These are phyloP conservation scores for Pocillopora verrucosa DNA, from an alignment of 64 coral and sea anemone genomes.

Conservation along the genomic window DNA sequence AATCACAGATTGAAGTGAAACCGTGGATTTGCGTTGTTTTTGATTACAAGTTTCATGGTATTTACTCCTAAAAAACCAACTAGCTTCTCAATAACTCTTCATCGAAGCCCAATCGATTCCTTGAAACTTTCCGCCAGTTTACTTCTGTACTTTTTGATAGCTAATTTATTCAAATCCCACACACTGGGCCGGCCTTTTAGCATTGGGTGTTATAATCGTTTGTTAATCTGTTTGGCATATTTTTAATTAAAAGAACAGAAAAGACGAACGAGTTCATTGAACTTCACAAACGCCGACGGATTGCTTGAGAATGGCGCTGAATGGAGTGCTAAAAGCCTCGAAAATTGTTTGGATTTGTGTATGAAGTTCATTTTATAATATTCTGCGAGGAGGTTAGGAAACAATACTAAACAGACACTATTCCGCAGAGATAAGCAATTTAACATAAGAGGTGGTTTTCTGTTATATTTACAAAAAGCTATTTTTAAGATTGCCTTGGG, in stretches of 20 bases:
- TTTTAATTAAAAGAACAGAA: conserved; percentile 27
- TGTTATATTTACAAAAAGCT: neutral
- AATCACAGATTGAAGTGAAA: too few species aligned
- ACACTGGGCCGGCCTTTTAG: neutral
- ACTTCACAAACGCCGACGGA: conserved; percentile 30
- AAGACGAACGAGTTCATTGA: neutral
- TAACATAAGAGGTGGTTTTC: conserved; percentile 20
- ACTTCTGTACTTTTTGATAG: neutral
- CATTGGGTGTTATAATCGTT: neutral
- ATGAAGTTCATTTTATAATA: neutral
- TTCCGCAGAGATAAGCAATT: neutral
- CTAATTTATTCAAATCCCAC: neutral
- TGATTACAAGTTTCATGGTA: neutral
- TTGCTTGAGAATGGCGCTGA: neutral
- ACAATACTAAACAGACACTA: neutral
- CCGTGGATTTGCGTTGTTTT: neutral
- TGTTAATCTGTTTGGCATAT: neutral
- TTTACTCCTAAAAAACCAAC: too few species aligned
- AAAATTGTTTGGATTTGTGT: neutral
- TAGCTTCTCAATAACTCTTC: too few species aligned
- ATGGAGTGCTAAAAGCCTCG: conserved; percentile 3
- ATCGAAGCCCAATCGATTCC: neutral
- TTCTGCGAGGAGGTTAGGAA: neutral
- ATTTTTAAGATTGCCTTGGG: neutral
- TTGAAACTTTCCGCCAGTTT: neutral